phyloP scores from a whole-genome alignment of 2,888 invertebrate genomes.

The Diaphora mendica region DNA sequence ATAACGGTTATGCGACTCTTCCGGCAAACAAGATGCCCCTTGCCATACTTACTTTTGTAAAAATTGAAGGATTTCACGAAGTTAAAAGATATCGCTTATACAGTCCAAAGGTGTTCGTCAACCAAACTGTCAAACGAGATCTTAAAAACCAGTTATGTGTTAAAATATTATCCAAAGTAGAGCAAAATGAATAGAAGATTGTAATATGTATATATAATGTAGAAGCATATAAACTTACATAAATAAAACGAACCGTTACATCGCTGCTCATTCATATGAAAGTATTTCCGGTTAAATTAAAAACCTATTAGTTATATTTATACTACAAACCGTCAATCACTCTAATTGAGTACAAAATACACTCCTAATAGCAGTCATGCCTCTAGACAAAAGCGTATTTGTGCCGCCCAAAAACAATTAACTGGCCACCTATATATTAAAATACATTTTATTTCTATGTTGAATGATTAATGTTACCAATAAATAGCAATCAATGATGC shows the following conservation, averaged over 20 bases:
- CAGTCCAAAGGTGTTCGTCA: conserved; percentile 55
- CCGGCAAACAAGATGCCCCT: conserved; percentile 62
- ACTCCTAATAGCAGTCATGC: conserved; percentile 59
- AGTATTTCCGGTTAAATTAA: conserved; percentile 66
- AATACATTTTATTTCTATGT: conserved; percentile 47
- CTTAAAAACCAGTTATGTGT: conserved; percentile 57
- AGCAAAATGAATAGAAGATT: conserved; percentile 58
- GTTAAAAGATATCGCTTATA: conserved; percentile 53
- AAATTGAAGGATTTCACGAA: conserved; percentile 66
- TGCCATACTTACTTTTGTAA: conserved; percentile 55
- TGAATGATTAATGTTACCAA: conserved; percentile 64
- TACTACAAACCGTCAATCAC: conserved; percentile 64
- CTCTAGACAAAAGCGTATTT: conserved; percentile 57
- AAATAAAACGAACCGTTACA: conserved; percentile 59
- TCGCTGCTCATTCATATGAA: conserved; percentile 62
- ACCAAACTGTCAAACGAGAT: conserved; percentile 49
- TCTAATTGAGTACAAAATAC: conserved; percentile 49
- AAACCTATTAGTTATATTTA: conserved; percentile 69
- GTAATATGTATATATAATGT: conserved; percentile 37
- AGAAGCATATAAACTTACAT: conserved; percentile 39
- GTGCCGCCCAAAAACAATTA: conserved; percentile 61
- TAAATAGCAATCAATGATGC: conserved; percentile 60
- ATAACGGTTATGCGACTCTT: conserved; percentile 74
- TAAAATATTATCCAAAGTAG: conserved; percentile 61
- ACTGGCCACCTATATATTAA: conserved; percentile 45